These are phyloP conservation scores for Nicator chloris DNA, from an alignment of 2,113 vertebrate species.

Conservation along the genomic window DNA sequence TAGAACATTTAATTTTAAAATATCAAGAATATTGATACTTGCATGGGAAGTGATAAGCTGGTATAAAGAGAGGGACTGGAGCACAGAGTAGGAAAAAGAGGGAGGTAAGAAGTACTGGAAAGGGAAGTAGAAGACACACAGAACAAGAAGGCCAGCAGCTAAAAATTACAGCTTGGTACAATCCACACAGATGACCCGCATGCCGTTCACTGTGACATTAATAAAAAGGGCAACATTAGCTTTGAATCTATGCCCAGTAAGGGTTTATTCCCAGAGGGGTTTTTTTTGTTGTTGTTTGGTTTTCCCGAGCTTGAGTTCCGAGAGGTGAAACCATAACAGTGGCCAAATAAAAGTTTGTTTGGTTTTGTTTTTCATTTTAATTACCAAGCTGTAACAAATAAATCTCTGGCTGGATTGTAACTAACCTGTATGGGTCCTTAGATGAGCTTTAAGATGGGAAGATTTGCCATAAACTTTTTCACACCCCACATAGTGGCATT, in stretches of 20 bases:
- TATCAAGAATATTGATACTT: background rate
- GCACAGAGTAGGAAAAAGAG: background rate
- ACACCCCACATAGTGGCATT: conserved; percentile 96
- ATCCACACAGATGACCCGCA: background rate
- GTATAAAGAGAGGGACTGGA: background rate
- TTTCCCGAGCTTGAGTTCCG: conserved; percentile 3
- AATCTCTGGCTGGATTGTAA: conserved; percentile 57
- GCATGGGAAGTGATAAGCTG: background rate
- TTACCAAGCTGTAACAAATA: conserved; percentile 56
- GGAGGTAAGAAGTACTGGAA: background rate
- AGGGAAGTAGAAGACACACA: background rate
- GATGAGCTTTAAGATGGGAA: conserved; percentile 98
- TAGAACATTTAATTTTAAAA: conserved; percentile 38
- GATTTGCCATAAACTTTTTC: conserved; percentile 99
- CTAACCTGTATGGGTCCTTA: conserved; percentile 99
- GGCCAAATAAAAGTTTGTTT: conserved; percentile 35
- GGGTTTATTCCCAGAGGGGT: background rate
- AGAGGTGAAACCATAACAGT: conserved; percentile 13
- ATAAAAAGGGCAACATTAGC: background rate
- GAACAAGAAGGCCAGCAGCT: background rate
- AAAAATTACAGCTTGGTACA: conserved; percentile 52
- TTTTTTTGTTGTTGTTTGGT: background rate
- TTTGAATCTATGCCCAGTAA: background rate
- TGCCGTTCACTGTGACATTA: background rate
- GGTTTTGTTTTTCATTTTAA: background rate